phyloP scores from a whole-genome alignment of 2,113 vertebrate genomes.

The Phaethornis superciliosus region DNA sequence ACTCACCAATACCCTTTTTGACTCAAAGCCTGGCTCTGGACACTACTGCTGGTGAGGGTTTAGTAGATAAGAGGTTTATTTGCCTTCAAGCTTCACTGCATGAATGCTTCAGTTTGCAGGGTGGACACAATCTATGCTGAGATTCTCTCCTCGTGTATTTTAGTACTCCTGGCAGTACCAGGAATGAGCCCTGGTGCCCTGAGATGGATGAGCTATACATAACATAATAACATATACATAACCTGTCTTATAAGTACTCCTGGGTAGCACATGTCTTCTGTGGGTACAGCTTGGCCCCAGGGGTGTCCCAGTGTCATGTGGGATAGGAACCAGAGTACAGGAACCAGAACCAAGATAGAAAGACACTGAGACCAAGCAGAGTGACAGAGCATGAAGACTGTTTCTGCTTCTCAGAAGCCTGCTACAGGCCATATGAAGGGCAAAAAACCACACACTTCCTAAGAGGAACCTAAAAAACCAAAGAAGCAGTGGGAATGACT shows the following conservation, averaged over 20 bases:
- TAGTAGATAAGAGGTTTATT: not conserved
- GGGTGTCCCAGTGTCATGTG: not conserved
- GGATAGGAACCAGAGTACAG: no score
- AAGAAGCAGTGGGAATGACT: not conserved
- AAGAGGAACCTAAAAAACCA: not conserved
- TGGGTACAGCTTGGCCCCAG: not conserved
- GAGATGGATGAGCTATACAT: not conserved
- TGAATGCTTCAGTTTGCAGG: not conserved
- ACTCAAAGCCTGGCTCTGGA: not conserved
- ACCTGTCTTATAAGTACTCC: not conserved
- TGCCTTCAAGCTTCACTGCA: not conserved
- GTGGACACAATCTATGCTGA: not conserved
- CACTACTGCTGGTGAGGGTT: rapidly evolving
- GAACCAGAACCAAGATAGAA: not conserved
- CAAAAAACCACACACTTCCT: not conserved
- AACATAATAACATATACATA: no score
- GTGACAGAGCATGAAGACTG: not conserved
- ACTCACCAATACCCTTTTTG: not conserved
- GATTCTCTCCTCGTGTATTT: rapidly evolving
- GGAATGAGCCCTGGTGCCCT: rapidly evolving
- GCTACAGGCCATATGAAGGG: not conserved
- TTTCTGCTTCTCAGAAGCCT: not conserved
- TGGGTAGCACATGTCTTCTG: not conserved
- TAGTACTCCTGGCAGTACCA: not conserved
- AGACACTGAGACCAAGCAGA: not conserved